These are phyloP conservation scores for Lophotriccus pileatus DNA, from an alignment of 2,797 vertebrate species.

Conservation along the genomic window DNA sequence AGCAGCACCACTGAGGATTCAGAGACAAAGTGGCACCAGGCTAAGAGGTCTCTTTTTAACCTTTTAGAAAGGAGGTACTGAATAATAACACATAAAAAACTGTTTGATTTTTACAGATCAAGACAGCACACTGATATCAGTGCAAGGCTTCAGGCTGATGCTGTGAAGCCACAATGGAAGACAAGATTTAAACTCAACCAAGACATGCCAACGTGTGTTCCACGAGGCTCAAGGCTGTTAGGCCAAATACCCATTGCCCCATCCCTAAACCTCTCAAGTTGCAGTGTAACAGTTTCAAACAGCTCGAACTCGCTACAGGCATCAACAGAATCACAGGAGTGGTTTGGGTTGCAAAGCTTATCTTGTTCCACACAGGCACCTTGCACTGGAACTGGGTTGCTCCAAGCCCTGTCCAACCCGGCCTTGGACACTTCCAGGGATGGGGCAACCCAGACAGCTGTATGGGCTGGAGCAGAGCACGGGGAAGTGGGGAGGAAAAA, in stretches of 20 bases:
- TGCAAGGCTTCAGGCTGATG: background rate
- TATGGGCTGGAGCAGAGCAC: fast-evolving
- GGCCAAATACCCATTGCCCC: fast-evolving
- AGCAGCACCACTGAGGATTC: background rate
- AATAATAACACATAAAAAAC: background rate
- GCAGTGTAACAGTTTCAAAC: background rate
- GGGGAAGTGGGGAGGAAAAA: background rate
- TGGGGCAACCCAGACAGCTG: background rate
- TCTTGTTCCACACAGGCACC: background rate
- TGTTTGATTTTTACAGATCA: background rate
- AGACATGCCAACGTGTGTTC: background rate
- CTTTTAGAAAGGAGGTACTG: background rate
- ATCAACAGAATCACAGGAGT: background rate
- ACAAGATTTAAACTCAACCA: background rate
- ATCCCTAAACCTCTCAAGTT: background rate
- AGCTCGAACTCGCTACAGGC: background rate
- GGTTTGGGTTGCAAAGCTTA: background rate
- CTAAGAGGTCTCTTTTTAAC: background rate
- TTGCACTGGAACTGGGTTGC: fast-evolving
- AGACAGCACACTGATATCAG: background rate
- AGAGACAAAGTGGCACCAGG: background rate
- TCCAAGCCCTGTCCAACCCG: background rate
- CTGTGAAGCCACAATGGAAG: background rate
- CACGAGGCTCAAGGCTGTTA: background rate
- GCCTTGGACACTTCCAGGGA: background rate